Evolutionary conservation across 1,140 invertebrate species (phyloP), one percentile per base, ranked within the genome.

Genomic region (Chlorops oryzae): DNA sequence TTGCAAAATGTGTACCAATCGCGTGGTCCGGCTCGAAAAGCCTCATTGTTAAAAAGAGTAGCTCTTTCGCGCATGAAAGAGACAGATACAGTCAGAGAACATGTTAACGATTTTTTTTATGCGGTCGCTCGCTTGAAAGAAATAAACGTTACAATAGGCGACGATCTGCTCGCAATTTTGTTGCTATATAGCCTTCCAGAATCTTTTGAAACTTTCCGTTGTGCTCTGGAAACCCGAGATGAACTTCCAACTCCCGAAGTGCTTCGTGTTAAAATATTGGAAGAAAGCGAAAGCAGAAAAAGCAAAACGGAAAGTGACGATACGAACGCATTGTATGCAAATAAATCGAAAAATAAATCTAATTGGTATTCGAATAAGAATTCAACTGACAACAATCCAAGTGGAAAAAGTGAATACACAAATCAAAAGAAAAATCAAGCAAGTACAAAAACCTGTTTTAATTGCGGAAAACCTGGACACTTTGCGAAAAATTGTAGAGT

Each of bases 121-220:
- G 41, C 51, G 3, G 50, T 54, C 9, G 54, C 59, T 39, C 55
- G 56, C 50, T 39, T 60, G 13, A 42, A 35, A 15, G 52, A 56
- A 21, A 62, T 58, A 42, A 47, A 54, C 21, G 37, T 55, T 2
- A 10, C 15, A 15, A 43, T 48, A 3, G 45, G 45, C 21, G 45
- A 47, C 22, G 57, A 63, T 47, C 20, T 63, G 32, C 21, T 63
- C 5, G 18, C 55, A 5, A 59, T 65, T 15, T 45, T 66, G 25
- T 39, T 64, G 10, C 17, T 65, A 6, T 59, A 63, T 25, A 65
- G 60, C 42, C 32, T 61, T 5, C 63, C 61, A 7, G 50, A 39
- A 0, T 55, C 25, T 4, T 68, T 43, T 43, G 59, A 67, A 42
- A 60, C 58, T 34, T 65, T 63, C 37, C 39, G 58, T 13, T 61